Evolutionary conservation across 2,113 vertebrate genomes (phyloP).

Genomic region (Perca schrenkii): DNA sequence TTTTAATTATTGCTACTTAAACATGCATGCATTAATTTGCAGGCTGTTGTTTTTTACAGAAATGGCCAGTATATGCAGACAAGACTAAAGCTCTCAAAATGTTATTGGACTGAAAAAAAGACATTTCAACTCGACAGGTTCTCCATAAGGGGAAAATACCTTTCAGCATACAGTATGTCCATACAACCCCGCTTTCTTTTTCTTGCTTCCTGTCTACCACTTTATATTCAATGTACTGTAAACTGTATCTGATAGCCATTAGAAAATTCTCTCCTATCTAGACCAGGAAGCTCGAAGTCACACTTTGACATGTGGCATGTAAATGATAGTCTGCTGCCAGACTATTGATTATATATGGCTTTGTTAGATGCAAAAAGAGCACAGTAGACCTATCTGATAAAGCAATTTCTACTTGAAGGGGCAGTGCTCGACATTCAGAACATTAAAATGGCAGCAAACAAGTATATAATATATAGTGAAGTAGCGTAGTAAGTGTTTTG

Average conservation of each 20-base stretch:
- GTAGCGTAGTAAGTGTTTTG: no score
- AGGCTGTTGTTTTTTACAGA: neutral
- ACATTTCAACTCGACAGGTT: neutral
- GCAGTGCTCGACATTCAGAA: no score
- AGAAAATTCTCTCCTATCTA: constrained; percentile 16
- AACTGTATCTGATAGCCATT: constrained; percentile 25
- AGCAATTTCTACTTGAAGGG: neutral
- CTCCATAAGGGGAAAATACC: no score
- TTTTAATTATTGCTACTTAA: neutral
- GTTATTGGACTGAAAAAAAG: neutral
- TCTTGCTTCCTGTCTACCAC: neutral
- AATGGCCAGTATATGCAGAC: neutral
- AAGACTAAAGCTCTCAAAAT: neutral
- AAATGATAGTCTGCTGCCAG: constrained; percentile 36
- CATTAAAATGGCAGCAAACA: no score
- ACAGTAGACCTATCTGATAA: neutral
- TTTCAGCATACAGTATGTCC: neutral
- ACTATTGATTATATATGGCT: constrained; percentile 40
- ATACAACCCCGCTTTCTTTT: no score
- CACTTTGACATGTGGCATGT: constrained; percentile 32
- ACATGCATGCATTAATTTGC: neutral
- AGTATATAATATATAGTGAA: no score
- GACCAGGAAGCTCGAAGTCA: constrained; percentile 20
- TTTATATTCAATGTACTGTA: neutral
- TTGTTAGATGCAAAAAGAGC: constrained; percentile 21